Evolutionary conservation across 2,797 vertebrate genomes (phyloP), one percentile per base, ranked within the genome.

Genomic region (Erethizon dorsatum): DNA sequence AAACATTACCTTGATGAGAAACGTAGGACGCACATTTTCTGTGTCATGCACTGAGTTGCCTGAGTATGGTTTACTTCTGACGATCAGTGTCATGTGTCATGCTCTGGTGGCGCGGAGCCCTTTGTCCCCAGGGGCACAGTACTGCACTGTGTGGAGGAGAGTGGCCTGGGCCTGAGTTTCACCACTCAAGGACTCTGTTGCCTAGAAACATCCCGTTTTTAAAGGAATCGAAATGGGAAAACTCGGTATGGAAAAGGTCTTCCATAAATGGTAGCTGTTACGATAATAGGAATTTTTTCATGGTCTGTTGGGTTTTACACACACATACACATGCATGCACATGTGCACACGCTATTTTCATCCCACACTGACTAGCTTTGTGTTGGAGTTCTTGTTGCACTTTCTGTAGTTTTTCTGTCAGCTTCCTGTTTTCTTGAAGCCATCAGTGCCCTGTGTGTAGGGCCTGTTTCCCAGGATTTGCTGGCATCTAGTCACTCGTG

Each of bases 211-310:
- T 14, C 11, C 45, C 63, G 37, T 82, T 92, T 95, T 65, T 59
- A 93, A 94, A 37, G 61, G 86, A 93, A 85, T 85, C 79, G 37
- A 88, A 33, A 73, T 71, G 7, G 67, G 85, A 94, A 88, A 89
- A 69, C 52, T 88, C 83, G 18, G 24, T 67, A 57, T 37, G 86
- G 84, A 47, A 61, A 67, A 90, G 18, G 45, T 80, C 57, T 88
- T 92, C 31, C 11, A 6, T 90, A 61, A 94, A 87, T 91, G 31
- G 57, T 75, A 84, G 50, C 17, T 97, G 1, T 91, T 83, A 11
- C 0, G 11, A 61, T 71, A 71, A 13, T 73, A 78, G 83, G n/a
- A 33, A 67, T 85, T 67, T 24, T 69, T 26, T 45, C 37, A 80
- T 47, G 26, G 33, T 24, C 79, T 54, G 15, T 45, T 20, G 14